Conservation (phyloP, 2,888 invertebrate species). For the Teleiodes luculella region DNA sequence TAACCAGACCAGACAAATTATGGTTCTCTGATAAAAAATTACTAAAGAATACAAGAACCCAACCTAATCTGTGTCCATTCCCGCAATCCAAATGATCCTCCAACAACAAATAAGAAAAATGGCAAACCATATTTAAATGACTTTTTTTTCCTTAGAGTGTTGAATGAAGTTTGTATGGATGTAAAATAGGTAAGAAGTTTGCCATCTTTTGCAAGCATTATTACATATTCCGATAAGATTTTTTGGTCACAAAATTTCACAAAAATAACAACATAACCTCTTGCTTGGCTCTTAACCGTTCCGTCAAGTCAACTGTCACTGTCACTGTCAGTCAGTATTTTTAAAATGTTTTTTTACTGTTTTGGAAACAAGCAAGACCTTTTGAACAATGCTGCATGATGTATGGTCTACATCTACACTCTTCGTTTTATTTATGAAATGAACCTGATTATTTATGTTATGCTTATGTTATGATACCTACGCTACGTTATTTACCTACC, state of each 20-base stretch:
- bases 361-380: too few relatives aligned
- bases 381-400: too few relatives aligned
- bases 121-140: conserved; percentile 84
- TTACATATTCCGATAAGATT: conserved; percentile 1
- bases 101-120: conserved; percentile 84
- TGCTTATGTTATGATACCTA: too few relatives aligned
- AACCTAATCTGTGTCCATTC: conserved; percentile 87
- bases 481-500: too few relatives aligned
- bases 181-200: conserved; percentile 21
- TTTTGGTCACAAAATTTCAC: background rate
- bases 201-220: conserved; percentile 27
- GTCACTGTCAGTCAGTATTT: background rate
- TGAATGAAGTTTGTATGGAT: conserved; percentile 19
- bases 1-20: too few relatives aligned
- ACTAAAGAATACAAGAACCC: too few relatives aligned
- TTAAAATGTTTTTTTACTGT: background rate
- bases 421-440: too few relatives aligned
- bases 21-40: too few relatives aligned
- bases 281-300: background rate
- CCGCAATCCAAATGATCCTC: conserved; percentile 86
- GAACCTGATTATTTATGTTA: too few relatives aligned
- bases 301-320: background rate
- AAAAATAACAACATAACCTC: conserved; percentile 10
- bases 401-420: too few relatives aligned
- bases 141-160: conserved; percentile 68